phyloP scores from a whole-genome alignment of 2,888 invertebrate genomes.

The Itoplectis maculator region DNA sequence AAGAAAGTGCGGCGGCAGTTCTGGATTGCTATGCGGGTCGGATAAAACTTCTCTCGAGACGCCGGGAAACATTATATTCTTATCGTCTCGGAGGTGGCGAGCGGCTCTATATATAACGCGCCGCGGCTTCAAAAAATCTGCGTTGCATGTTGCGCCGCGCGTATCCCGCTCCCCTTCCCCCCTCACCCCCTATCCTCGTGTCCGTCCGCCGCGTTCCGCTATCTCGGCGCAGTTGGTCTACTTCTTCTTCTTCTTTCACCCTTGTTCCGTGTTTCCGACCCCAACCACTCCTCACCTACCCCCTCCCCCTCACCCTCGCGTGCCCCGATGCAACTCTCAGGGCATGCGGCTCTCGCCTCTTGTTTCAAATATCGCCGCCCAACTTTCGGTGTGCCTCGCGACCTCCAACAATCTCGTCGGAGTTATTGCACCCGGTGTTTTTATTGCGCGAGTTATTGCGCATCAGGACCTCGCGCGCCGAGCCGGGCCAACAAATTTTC shows the following conservation, averaged over 20 bases:
- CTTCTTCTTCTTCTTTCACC: slow-evolving; percentile 41
- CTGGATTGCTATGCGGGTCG: slow-evolving; percentile 49
- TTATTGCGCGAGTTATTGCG: slow-evolving; percentile 81
- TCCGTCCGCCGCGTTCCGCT: slow-evolving; percentile 60
- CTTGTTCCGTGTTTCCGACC: slow-evolving; percentile 52
- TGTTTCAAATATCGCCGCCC: slow-evolving; percentile 77
- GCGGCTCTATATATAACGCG: slow-evolving; percentile 17
- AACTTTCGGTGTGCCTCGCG: slow-evolving; percentile 55
- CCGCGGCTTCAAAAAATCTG: slow-evolving; percentile 51
- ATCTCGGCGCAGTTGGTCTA: slow-evolving; percentile 62
- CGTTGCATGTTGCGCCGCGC: slow-evolving; percentile 38
- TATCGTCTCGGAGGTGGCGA: slow-evolving; percentile 72
- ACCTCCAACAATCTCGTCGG: slow-evolving; percentile 58
- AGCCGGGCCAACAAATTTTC: slow-evolving; percentile 78
- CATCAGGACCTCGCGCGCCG: slow-evolving; percentile 74
- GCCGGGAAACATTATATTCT: slow-evolving; percentile 75
- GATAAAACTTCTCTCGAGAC: slow-evolving; percentile 66
- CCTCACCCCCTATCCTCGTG: slow-evolving; percentile 41
- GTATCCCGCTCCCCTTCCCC: not conserved
- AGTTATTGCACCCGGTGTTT: slow-evolving; percentile 79
- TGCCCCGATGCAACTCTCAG: slow-evolving; percentile 1
- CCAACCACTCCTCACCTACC: too few species aligned
- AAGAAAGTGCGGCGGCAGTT: slow-evolving; percentile 62
- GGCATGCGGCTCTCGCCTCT: slow-evolving; percentile 34
- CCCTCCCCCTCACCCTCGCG: too few species aligned